A percentile compares a stretch with the other conserved stretches of the same genome.
These are phyloP conservation scores for Meles meles DNA, from an alignment of 2,113 vertebrate species.

Conservation along the genomic window DNA sequence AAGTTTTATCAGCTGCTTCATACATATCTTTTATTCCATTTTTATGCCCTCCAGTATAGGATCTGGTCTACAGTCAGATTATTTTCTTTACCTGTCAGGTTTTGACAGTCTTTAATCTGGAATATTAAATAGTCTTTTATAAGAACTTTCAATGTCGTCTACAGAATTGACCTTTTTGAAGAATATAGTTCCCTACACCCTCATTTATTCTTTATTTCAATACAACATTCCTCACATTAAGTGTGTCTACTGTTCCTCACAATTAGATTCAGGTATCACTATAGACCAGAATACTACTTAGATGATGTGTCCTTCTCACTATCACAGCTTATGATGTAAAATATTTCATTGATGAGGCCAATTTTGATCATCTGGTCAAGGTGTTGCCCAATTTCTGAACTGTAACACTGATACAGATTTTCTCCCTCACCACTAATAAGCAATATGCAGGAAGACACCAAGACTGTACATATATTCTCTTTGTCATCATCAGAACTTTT, in stretches of 20 bases:
- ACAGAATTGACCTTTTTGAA: background rate
- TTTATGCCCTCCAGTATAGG: background rate
- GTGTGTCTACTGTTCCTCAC: background rate
- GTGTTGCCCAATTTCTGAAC: background rate
- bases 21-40: background rate
- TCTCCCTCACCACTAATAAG: background rate
- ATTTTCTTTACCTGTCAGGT: background rate
- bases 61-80: background rate
- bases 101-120: background rate
- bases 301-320: background rate
- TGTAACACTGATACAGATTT: background rate
- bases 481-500: background rate
- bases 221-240: background rate
- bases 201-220: background rate
- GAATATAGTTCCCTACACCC: background rate
- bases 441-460: background rate
- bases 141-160: background rate
- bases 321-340: background rate
- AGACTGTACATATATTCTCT: background rate
- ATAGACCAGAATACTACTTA: background rate
- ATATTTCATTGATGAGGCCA: background rate
- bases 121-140: background rate
- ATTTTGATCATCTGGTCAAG: background rate
- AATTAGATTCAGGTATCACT: background rate
- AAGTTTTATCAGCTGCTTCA: background rate